phyloP scores from a whole-genome alignment of 2,113 vertebrate genomes.

The Vombatus ursinus region DNA sequence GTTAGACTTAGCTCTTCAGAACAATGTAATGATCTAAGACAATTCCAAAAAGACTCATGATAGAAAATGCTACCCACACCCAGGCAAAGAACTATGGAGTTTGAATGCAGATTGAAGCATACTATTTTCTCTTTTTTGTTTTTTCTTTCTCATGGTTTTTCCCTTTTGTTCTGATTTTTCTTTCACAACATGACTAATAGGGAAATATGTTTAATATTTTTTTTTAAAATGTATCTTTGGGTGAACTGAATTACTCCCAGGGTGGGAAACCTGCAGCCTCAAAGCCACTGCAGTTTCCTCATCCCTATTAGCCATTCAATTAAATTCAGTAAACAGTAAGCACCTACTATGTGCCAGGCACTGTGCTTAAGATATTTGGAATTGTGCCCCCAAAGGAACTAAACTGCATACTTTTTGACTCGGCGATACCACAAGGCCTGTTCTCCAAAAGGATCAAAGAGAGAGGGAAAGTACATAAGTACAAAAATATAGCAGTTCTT shows the following conservation, averaged over 20 bases:
- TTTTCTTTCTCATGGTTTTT: no score
- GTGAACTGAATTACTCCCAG: not conserved
- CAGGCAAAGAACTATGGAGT: no score
- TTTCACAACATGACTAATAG: no score
- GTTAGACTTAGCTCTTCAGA: no score
- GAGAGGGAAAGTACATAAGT: not conserved
- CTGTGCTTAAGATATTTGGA: not conserved
- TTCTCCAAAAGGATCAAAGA: not conserved
- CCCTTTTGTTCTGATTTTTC: no score
- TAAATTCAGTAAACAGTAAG: not conserved
- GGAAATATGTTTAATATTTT: no score
- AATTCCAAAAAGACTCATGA: no score
- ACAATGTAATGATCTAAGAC: no score
- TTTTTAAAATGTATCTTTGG: not conserved
- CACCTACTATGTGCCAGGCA: not conserved
- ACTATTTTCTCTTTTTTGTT: no score
- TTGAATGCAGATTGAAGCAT: no score
- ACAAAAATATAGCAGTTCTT: not conserved
- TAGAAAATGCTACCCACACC: no score
- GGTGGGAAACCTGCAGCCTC: no score
- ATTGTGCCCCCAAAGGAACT: not conserved
- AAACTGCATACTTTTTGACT: not conserved
- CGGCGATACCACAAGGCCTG: not conserved
- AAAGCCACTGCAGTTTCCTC: not conserved
- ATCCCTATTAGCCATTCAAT: not conserved